These are phyloP conservation scores for Drosophila nr. fundita DNA, from an alignment of 2,888 invertebrate species.

Conservation along the genomic window DNA sequence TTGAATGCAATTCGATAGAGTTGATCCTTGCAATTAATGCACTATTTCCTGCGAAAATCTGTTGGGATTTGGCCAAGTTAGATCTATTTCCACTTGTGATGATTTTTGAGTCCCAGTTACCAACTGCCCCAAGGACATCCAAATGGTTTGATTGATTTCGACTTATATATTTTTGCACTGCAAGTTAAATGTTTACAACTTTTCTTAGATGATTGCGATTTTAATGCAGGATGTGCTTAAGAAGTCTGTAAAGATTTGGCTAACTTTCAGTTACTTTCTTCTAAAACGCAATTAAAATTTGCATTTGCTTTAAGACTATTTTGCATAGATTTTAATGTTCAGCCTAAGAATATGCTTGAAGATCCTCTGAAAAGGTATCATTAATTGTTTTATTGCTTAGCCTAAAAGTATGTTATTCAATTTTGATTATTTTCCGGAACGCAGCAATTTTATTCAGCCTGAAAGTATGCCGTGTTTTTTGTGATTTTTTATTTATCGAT, in stretches of 20 bases:
- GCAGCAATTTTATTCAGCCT: neutral
- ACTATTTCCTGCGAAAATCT: neutral
- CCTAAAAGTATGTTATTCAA: neutral
- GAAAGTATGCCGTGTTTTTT: neutral
- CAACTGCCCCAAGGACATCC: neutral
- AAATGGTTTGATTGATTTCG: neutral
- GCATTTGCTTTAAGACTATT: neutral
- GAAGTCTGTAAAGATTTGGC: neutral
- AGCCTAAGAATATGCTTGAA: neutral
- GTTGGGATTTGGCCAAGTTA: neutral
- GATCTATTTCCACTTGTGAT: neutral
- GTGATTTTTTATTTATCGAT: neutral
- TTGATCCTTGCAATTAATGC: neutral
- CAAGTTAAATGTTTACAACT: fast-evolving
- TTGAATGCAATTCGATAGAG: neutral
- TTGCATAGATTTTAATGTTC: neutral
- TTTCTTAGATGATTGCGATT: neutral
- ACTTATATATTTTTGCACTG: neutral
- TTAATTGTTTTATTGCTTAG: neutral
- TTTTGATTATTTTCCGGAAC: neutral
- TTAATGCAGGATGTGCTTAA: neutral
- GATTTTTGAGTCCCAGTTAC: neutral
- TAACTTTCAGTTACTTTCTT: neutral
- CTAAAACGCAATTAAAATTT: neutral
- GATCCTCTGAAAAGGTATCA: fast-evolving